These are phyloP conservation scores for Eurytemora carolleeae DNA, from an alignment of 1,140 invertebrate genomes.

Conservation along the genomic window DNA sequence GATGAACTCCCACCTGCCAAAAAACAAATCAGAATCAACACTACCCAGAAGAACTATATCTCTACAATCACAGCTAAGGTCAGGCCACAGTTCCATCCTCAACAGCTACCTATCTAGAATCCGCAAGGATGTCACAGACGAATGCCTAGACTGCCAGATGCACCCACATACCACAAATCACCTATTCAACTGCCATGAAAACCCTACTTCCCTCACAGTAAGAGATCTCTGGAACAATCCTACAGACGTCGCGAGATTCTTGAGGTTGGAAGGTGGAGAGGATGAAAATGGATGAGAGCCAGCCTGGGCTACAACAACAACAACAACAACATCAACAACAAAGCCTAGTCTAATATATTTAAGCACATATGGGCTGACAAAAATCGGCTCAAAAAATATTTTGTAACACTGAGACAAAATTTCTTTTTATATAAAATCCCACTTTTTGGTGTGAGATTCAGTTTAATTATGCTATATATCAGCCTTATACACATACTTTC, in stretches of 20 bases:
- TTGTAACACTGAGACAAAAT: too few relatives aligned
- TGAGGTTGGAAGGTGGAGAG: neutral
- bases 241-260: neutral
- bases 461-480: too few relatives aligned
- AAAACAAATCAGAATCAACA: neutral
- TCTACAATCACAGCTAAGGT: neutral
- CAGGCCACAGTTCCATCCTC: neutral
- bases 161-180: neutral
- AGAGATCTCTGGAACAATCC: neutral
- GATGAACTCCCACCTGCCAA: neutral
- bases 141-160: neutral
- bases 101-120: neutral
- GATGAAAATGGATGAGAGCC: neutral
- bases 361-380: too few relatives aligned
- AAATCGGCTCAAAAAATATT: too few relatives aligned
- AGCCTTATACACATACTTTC: too few relatives aligned
- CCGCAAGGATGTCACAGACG: neutral
- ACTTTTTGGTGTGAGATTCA: too few relatives aligned
- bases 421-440: too few relatives aligned
- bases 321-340: too few relatives aligned
- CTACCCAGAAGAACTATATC: neutral
- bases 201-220: neutral
- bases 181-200: neutral
- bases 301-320: too few relatives aligned
- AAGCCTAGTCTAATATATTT: too few relatives aligned